phyloP scores from a whole-genome alignment of 1,140 invertebrate species.

The Samia ricini region DNA sequence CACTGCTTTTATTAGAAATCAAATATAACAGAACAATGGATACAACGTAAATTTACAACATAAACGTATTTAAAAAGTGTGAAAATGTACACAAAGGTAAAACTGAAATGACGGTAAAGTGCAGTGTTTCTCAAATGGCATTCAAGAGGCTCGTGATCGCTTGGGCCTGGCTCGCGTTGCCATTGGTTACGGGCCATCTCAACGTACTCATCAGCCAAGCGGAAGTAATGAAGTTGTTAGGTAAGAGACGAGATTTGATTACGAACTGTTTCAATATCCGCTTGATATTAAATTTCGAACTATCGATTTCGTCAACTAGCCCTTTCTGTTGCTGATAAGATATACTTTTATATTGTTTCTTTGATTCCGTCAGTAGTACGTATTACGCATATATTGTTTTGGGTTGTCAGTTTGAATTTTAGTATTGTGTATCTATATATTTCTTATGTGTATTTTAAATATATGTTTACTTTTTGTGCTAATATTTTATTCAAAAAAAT shows the following conservation, averaged over 20 bases:
- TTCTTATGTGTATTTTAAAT: too few species aligned
- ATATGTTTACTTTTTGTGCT: too few species aligned
- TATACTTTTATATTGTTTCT: not conserved
- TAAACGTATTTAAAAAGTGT: conserved; percentile 26
- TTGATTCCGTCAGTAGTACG: too few species aligned
- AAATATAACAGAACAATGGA: conserved; percentile 35
- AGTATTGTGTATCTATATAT: too few species aligned
- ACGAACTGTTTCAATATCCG: conserved; percentile 17
- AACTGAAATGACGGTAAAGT: conserved; percentile 57
- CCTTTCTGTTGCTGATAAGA: not conserved
- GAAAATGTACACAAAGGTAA: conserved; percentile 59
- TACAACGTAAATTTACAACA: conserved; percentile 40
- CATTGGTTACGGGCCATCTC: conserved; percentile 79
- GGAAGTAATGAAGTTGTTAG: conserved; percentile 86
- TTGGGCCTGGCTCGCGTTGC: conserved; percentile 68
- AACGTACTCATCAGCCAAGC: conserved; percentile 88
- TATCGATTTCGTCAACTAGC: conserved; percentile 7
- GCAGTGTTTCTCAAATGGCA: conserved; percentile 51
- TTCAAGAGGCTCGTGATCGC: conserved; percentile 50
- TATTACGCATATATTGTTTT: too few species aligned
- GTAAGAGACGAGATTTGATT: conserved; percentile 74
- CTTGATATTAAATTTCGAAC: conserved; percentile 22
- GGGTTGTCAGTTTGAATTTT: too few species aligned
- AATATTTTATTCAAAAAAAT: too few species aligned
- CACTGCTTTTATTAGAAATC: too few species aligned